phyloP scores from a whole-genome alignment of 2,113 vertebrate genomes.

The Numida meleagris region DNA sequence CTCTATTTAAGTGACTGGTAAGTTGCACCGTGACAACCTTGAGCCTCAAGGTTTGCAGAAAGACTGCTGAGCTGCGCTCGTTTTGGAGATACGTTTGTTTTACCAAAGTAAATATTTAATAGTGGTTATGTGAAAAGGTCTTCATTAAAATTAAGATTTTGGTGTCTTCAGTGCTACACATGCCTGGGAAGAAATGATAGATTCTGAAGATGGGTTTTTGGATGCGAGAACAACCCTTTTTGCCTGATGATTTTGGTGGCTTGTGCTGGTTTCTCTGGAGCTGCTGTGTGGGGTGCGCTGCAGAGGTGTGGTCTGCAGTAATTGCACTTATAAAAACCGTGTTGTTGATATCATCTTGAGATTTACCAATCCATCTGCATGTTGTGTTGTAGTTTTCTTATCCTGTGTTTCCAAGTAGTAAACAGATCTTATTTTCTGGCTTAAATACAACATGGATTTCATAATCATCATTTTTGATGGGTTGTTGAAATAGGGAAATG shows the following conservation, averaged over 20 bases:
- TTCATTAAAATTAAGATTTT: not conserved
- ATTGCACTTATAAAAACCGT: not conserved
- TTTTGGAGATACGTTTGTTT: not conserved
- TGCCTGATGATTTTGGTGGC: not conserved
- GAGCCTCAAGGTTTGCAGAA: not conserved
- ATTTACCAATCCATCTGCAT: not conserved
- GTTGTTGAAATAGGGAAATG: constrained; percentile 18
- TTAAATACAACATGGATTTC: not conserved
- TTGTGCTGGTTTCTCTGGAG: not conserved
- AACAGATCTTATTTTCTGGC: constrained; percentile 57
- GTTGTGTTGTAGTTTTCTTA: not conserved
- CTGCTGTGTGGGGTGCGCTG: not conserved
- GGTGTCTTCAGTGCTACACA: not conserved
- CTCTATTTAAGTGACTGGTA: constrained; percentile 14
- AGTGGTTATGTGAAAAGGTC: not conserved
- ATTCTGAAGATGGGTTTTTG: not conserved
- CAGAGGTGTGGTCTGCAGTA: not conserved
- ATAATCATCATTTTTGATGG: not conserved
- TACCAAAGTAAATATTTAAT: not conserved
- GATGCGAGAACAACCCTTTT: not conserved
- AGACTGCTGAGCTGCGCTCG: not conserved
- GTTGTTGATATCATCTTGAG: accelerated
- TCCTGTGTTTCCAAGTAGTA: not conserved
- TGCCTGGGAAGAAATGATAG: not conserved
- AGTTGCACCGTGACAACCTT: constrained; percentile 31